Evolutionary conservation across 1,140 invertebrate genomes (phyloP).

Genomic region (Paracyclopina nana): DNA sequence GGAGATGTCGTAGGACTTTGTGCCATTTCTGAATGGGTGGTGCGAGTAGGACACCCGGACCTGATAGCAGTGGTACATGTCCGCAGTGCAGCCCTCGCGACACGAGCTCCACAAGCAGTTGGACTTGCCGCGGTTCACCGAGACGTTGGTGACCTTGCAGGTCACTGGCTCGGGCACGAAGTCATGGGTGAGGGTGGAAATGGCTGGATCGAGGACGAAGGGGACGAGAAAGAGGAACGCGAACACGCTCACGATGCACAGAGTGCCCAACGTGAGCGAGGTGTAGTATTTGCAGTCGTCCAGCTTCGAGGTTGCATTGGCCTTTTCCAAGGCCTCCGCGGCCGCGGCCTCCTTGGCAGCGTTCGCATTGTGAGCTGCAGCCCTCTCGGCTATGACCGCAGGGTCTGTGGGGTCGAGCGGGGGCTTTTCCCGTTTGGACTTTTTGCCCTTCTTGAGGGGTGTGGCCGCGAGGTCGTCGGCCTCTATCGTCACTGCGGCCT

Average conservation of each 20-base stretch:
- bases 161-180: conserved; percentile 61
- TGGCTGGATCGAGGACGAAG: conserved; percentile 77
- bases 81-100: conserved; percentile 70
- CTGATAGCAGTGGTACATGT: conserved; percentile 65
- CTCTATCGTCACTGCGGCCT: no score
- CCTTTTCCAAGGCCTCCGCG: background rate
- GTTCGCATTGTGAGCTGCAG: no score
- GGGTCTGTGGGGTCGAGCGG: no score
- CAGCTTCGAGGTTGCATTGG: background rate
- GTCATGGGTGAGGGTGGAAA: conserved; percentile 66
- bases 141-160: conserved; percentile 30
- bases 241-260: conserved; percentile 65
- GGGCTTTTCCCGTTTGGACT: no score
- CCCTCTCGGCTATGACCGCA: no score
- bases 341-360: no score
- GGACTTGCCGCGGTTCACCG: conserved; percentile 49
- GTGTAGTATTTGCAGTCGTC: conserved; percentile 21
- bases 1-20: conserved; percentile 18
- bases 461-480: no score
- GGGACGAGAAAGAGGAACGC: conserved; percentile 79
- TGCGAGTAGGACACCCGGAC: conserved; percentile 57
- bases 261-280: conserved; percentile 20
- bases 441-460: no score
- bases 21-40: conserved; percentile 18
- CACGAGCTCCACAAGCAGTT: conserved; percentile 78